Percentiles rank a stretch among this genome's conserved stretches.
phyloP scores from a whole-genome alignment of 1,140 invertebrate species.

The Amphibalanus amphitrite region DNA sequence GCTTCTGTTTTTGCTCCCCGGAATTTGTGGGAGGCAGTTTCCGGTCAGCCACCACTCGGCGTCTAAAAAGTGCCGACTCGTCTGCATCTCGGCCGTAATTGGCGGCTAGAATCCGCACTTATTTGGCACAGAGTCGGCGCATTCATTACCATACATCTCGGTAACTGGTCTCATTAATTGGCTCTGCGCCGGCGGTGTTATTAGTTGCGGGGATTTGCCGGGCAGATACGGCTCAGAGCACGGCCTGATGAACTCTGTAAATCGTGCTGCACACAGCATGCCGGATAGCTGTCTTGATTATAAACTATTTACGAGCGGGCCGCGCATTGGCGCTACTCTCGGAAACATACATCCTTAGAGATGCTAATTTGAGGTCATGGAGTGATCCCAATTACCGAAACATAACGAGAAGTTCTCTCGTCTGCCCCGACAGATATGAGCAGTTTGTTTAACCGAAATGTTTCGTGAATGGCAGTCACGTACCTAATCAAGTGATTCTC shows the following conservation, averaged over 20 bases:
- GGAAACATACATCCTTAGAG: not conserved
- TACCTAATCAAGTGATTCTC: too few relatives aligned
- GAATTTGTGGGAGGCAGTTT: not conserved
- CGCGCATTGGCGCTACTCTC: not conserved
- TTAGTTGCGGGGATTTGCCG: not conserved
- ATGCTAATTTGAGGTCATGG: not conserved
- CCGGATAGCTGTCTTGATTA: constrained; percentile 1
- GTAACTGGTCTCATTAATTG: not conserved
- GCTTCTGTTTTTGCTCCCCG: not conserved
- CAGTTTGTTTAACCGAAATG: too few relatives aligned
- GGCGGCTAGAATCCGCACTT: not conserved
- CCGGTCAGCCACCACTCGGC: not conserved
- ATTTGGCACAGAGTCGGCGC: not conserved
- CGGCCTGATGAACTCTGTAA: not conserved
- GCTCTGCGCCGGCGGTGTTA: not conserved
- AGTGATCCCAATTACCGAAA: not conserved
- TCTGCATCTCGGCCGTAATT: not conserved
- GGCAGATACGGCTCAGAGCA: not conserved
- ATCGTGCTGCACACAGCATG: not conserved
- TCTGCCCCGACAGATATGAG: too few relatives aligned
- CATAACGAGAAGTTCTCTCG: too few relatives aligned
- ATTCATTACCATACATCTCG: not conserved
- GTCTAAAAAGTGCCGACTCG: not conserved
- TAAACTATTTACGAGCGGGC: not conserved
- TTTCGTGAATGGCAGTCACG: too few relatives aligned